Percentiles rank a stretch among this genome's conserved stretches.
phyloP scores from a whole-genome alignment of 2,113 vertebrate species.

The Dinomys branickii region DNA sequence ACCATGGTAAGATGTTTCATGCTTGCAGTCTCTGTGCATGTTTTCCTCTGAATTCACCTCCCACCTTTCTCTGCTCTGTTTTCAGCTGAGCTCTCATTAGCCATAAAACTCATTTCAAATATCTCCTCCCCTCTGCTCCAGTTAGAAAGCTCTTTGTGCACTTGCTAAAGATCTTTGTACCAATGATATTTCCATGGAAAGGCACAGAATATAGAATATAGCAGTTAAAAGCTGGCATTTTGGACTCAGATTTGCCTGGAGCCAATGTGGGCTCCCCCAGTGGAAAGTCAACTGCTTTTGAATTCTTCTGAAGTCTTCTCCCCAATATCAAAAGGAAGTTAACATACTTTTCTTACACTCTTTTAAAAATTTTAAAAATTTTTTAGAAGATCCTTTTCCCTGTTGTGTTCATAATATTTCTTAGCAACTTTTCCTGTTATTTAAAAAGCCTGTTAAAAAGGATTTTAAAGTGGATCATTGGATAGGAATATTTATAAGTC shows the following conservation, averaged over 20 bases:
- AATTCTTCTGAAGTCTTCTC: background rate
- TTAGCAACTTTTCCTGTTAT: background rate
- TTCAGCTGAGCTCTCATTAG: background rate
- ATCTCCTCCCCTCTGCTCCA: background rate
- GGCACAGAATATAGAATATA: background rate
- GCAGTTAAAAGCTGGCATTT: background rate
- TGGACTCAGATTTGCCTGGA: background rate
- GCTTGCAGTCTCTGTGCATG: background rate
- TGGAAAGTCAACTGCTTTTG: background rate
- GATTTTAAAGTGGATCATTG: background rate
- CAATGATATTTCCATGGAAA: background rate
- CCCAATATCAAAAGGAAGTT: background rate
- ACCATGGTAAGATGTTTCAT: background rate
- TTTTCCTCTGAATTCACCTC: background rate
- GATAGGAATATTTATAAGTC: background rate
- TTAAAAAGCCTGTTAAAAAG: background rate
- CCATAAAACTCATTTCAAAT: background rate
- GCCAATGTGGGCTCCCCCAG: background rate
- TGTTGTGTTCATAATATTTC: background rate
- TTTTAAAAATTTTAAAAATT: background rate
- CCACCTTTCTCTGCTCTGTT: background rate
- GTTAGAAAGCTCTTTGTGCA: background rate
- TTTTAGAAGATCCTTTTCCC: background rate
- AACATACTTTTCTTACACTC: background rate
- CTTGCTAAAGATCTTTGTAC: background rate